Conservation (phyloP, 1,140 invertebrate genomes). For the Planococcus citri region DNA sequence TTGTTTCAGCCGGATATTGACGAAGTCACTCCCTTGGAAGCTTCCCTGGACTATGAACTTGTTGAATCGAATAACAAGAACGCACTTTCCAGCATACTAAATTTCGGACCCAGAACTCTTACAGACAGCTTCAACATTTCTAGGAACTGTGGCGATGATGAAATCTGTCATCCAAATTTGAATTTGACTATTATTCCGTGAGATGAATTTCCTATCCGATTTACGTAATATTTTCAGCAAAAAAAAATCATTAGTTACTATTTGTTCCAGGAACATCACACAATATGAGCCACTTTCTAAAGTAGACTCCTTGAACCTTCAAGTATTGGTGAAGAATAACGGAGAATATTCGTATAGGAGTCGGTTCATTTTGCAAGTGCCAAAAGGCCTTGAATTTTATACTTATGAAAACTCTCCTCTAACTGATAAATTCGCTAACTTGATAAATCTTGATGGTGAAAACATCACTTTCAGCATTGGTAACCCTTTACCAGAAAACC, state of each 20-base stretch:
- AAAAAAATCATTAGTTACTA: too few relatives aligned
- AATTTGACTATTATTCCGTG: slow-evolving; percentile 49
- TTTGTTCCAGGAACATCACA: slow-evolving; percentile 45
- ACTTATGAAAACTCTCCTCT: too few relatives aligned
- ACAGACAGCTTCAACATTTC: too few relatives aligned
- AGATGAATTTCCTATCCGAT: too few relatives aligned
- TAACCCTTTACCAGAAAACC: slow-evolving; percentile 54
- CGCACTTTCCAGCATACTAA: slow-evolving; percentile 48
- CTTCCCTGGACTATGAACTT: slow-evolving; percentile 73
- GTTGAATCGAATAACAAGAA: slow-evolving; percentile 34
- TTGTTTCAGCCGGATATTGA: slow-evolving; percentile 41
- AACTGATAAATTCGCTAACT: too few relatives aligned
- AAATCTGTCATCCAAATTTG: slow-evolving; percentile 82
- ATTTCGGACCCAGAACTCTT: slow-evolving; percentile 49
- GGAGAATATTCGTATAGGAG: slow-evolving; percentile 85
- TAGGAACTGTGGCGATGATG: slow-evolving; percentile 74
- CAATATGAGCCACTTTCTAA: too few relatives aligned
- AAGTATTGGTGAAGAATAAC: slow-evolving; percentile 62
- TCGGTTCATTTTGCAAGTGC: too few relatives aligned
- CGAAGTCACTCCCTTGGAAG: slow-evolving; percentile 82
- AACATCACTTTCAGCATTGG: too few relatives aligned
- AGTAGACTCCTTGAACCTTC: slow-evolving; percentile 64
- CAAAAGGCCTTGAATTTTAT: too few relatives aligned
- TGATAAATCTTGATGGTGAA: too few relatives aligned
- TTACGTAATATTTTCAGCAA: too few relatives aligned